Evolutionary conservation across 2,113 vertebrate genomes (phyloP).

Genomic region (Typhlomys cinereus): DNA sequence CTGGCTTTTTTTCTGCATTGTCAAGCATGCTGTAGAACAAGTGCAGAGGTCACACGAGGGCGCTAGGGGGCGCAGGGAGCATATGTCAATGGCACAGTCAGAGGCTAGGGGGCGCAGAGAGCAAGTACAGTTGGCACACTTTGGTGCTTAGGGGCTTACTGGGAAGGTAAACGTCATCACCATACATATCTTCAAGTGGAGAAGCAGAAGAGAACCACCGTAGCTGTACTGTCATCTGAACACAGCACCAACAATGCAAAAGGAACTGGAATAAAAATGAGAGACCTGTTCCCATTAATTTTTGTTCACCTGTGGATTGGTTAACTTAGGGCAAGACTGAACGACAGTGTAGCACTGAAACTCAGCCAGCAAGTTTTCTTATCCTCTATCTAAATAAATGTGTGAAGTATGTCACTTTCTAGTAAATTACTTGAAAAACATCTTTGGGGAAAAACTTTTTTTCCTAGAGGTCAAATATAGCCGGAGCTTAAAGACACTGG

Average conservation of each 20-base stretch:
- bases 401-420: background rate
- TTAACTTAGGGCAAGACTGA: background rate
- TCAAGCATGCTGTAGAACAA: too few relatives aligned
- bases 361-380: background rate
- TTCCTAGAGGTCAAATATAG: background rate
- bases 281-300: background rate
- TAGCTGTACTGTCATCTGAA: background rate
- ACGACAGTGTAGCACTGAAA: background rate
- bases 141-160: too few relatives aligned
- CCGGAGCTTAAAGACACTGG: background rate
- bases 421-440: conserved; percentile 13
- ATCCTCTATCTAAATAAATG: background rate
- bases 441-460: conserved; percentile 15
- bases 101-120: too few relatives aligned
- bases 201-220: background rate
- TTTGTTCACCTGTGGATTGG: conserved; percentile 6
- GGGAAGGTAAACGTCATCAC: background rate
- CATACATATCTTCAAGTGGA: background rate
- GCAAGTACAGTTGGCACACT: background rate
- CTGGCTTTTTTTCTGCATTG: background rate
- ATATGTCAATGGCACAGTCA: too few relatives aligned
- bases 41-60: too few relatives aligned
- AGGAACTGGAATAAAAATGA: background rate
- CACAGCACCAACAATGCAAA: background rate
- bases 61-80: too few relatives aligned